phyloP scores from a whole-genome alignment of 2,113 vertebrate species.

The Pelmatolapia mariae region DNA sequence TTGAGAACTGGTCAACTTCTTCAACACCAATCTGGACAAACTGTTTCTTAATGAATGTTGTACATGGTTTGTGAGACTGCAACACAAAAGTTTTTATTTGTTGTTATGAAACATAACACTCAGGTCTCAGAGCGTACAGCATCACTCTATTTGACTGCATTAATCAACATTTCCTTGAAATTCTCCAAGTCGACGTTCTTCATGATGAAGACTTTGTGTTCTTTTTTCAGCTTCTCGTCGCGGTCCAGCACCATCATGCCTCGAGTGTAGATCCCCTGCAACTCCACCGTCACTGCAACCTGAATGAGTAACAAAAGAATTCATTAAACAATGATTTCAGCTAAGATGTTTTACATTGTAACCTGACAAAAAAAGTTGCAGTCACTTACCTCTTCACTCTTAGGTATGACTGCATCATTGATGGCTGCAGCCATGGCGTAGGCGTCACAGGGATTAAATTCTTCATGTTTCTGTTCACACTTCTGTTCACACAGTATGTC shows the following conservation, averaged over 20 bases:
- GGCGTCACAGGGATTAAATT: conserved; percentile 56
- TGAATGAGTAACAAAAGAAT: not conserved
- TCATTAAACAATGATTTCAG: not conserved
- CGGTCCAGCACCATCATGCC: conserved; percentile 73
- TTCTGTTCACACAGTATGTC: not conserved
- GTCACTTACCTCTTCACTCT: not conserved
- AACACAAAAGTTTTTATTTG: not conserved
- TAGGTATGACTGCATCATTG: conserved; percentile 43
- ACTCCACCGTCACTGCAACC: conserved; percentile 62
- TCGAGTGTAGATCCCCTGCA: conserved; percentile 50
- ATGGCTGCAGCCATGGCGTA: conserved; percentile 74
- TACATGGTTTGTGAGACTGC: not conserved
- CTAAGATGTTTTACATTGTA: not conserved
- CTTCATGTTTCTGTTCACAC: not conserved
- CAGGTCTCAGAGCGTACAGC: fast-evolving
- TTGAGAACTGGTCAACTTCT: not conserved
- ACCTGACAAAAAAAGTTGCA: not conserved
- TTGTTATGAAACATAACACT: not conserved
- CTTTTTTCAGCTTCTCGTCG: conserved; percentile 45
- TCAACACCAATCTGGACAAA: not conserved
- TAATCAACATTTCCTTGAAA: conserved; percentile 61
- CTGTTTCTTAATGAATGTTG: not conserved
- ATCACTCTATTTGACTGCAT: conserved; percentile 51
- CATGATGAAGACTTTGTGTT: conserved; percentile 63
- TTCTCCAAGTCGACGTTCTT: conserved; percentile 62